phyloP scores from a whole-genome alignment of 2,888 invertebrate genomes.

The Caenorhabditis becei region DNA sequence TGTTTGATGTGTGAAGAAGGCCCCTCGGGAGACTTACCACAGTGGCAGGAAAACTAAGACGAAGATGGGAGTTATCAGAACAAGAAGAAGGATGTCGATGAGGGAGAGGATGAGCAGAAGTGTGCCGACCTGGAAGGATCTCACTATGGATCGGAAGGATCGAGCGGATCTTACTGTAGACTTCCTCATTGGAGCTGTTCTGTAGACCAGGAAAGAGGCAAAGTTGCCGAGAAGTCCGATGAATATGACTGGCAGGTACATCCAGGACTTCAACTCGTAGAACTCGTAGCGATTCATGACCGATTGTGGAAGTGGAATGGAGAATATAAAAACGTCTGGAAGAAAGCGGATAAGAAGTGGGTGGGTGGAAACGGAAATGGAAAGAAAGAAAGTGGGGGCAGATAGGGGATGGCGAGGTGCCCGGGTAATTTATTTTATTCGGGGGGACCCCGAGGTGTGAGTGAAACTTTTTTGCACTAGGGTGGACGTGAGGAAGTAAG shows the following conservation, averaged over 20 bases:
- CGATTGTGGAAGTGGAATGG: conserved; percentile 9
- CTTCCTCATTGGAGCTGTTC: conserved; percentile 55
- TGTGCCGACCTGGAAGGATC: conserved; percentile 51
- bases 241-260: conserved; percentile 53
- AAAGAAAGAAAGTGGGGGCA: conserved; percentile 8
- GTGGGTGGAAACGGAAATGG: conserved; percentile 48
- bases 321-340: conserved; percentile 10
- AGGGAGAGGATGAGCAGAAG: conserved; percentile 57
- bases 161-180: conserved; percentile 39
- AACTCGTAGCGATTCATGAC: conserved; percentile 57
- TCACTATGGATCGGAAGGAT: background rate
- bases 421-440: conserved; percentile 53
- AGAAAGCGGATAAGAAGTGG: conserved; percentile 21
- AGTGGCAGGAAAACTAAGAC: conserved; percentile 55
- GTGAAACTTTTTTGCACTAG: conserved; percentile 53
- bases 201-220: conserved; percentile 57
- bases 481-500: conserved; percentile 12
- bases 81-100: conserved; percentile 57
- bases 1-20: background rate
- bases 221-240: conserved; percentile 62
- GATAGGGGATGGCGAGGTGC: background rate
- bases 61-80: conserved; percentile 51
- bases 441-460: conserved; percentile 36
- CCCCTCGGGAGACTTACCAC: conserved; percentile 41
- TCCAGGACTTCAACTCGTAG: conserved; percentile 59